Base-by-base conservation (phyloP, 2,113 vertebrate genomes). In the Hippocampus zosterae region DNA sequence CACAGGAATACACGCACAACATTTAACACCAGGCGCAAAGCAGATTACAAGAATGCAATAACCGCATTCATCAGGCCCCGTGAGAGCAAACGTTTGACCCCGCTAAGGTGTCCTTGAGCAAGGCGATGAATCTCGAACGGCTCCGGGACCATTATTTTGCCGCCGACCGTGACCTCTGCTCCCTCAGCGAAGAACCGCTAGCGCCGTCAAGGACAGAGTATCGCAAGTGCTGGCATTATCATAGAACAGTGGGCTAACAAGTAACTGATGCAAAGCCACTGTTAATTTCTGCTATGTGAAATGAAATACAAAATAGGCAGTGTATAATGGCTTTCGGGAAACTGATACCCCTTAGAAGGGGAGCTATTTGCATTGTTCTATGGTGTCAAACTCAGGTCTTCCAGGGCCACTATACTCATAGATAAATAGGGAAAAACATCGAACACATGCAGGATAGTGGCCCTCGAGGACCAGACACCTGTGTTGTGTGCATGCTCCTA, bases 71-170 rank as follows among this genome's bases (percentile, higher is more conserved):
- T 42, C n/a, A 82, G 84, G 81, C 75, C 83, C 74, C 62, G 67
- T 25, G 82, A 86, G 85, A 84, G 70, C 29, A 4, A 33, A 61
- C 27, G 10, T 57, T 85, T 77, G 77, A 73, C 78, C 57, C 77
- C 23, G 71, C 73, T 80, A 75, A 84, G 62, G 79, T 70, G 87
- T 90, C 87, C 87, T 89, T 88, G 83, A 85, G 84, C 79, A 84
- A 82, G 81, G 83, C 82, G 84, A 88, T 88, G 84, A 88, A 88
- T 88, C 85, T 84, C 61, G 68, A 75, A 69, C 70, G 59, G 69
- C 80, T 84, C 64, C 70, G 69, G 72, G 80, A 83, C 68, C 82
- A 75, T 29, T 71, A 77, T 84, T 77, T 73, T 74, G 56, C 27
- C 72, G 75, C 66, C 8, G 55, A 74, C 84, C 80, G 63, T 80